A percentile compares a stretch with the other conserved stretches of the same genome.
phyloP scores from a whole-genome alignment of 2,888 invertebrate genomes.

The Drosophila melanosoma region DNA sequence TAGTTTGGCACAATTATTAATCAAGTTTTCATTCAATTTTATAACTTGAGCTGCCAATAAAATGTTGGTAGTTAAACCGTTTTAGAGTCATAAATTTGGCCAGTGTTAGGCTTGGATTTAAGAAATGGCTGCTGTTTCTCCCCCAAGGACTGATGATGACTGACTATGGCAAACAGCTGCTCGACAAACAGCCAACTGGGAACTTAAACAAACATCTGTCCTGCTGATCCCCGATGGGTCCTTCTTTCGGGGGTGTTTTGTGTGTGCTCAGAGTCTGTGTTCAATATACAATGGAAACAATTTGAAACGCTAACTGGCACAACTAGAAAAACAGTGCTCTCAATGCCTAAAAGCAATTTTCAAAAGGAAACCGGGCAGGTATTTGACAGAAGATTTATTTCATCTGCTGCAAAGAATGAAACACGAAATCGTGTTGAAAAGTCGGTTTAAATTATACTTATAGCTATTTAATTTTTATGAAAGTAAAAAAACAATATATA shows the following conservation, averaged over 20 bases:
- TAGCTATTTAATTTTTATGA: not conserved
- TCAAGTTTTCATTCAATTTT: slow-evolving; percentile 16
- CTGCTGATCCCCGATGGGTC: slow-evolving; percentile 19
- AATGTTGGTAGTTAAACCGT: slow-evolving; percentile 29
- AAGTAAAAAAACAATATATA: not conserved
- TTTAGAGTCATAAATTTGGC: slow-evolving; percentile 36
- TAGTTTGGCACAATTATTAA: slow-evolving; percentile 31
- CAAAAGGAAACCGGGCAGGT: slow-evolving; percentile 20
- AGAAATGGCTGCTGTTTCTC: slow-evolving; percentile 10
- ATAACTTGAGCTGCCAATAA: slow-evolving; percentile 33
- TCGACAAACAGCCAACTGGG: slow-evolving; percentile 10
- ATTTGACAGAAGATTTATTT: not conserved
- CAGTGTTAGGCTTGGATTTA: slow-evolving; percentile 19
- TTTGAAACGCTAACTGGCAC: slow-evolving; percentile 10
- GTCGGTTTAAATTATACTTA: not conserved
- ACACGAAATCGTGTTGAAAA: not conserved
- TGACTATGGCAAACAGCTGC: slow-evolving; percentile 54
- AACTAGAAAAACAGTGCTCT: slow-evolving; percentile 12
- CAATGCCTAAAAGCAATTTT: slow-evolving; percentile 19
- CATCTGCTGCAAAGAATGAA: not conserved
- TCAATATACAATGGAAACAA: slow-evolving; percentile 41
- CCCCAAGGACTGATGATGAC: slow-evolving; percentile 39
- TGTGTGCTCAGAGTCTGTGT: not conserved
- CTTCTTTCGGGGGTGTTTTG: slow-evolving; percentile 44
- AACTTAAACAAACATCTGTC: slow-evolving; percentile 45